Evolutionary conservation across 2,797 vertebrate genomes (phyloP), one percentile per base, ranked within the genome.

Genomic region (Corythornis leucogaster): DNA sequence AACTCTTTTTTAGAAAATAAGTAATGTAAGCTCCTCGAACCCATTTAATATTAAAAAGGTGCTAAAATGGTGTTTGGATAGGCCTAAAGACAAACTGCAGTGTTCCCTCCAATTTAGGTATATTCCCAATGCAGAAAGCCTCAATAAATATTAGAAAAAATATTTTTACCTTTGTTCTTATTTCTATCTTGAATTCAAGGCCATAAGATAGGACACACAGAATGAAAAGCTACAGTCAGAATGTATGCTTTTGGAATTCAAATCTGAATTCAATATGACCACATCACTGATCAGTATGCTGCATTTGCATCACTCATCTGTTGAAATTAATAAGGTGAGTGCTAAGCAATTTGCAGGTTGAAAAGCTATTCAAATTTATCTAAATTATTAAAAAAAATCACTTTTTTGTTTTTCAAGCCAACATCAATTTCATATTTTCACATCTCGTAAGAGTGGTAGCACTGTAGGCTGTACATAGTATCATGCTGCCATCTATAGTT

Each of bases 401-500:
- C 5, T 14, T 51, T 67, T 15, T 45, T 71, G 15, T n/a, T 24
- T 61, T 73, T 61, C 54, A 55, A 81, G 85, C 48, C 82, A 33
- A 67, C 15, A 46, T 15, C 28, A 8, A 8, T 35, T 38, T 35
- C 35, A 35, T 35, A 35, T 35, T 35, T 35, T 35, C 35, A 35
- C 35, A 35, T 7, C 64, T 55, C 69, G 13, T 55, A 31, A 58
- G 30, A 30, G 57, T 5, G 15, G 25, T 0, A 4, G 54, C 2
- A 25, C 48, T 26, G 38, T 63, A 87, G 35, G n/a, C 61, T 53
- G n/a, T 43, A 25, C 6, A 2, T 66, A 24, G 83, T 22, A 12
- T 38, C 8, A 5, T 95, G 92, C 94, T 96, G 95, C 96, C 96
- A 97, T 43, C 96, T 97, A 25, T 28, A 59, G 95, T 19, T 66